Conservation (phyloP, 2,113 vertebrate genomes). For the Onychorhynchus coronatus region DNA sequence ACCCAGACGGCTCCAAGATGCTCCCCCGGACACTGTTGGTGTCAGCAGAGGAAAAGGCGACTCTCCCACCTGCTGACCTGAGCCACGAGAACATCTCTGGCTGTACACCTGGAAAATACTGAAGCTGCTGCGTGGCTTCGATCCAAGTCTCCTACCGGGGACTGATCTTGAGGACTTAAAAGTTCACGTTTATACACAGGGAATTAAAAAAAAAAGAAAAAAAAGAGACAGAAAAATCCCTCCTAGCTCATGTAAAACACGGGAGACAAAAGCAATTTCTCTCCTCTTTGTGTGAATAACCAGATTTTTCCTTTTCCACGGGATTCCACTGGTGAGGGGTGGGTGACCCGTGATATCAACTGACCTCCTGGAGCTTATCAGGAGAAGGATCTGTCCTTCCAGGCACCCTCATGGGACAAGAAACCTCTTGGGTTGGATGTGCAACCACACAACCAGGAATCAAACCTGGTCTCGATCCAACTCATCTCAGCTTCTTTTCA, state of each 20-base stretch:
- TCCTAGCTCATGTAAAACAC: not conserved
- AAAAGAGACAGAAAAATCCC: not conserved
- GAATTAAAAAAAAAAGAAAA: not conserved
- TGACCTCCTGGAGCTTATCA: not conserved
- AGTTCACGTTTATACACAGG: not conserved
- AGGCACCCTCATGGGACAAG: rapidly evolving
- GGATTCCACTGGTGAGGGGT: not conserved
- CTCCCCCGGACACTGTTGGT: not conserved
- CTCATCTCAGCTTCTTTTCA: rapidly evolving
- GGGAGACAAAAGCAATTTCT: not conserved
- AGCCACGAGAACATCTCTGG: not conserved
- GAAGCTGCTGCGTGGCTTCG: not conserved
- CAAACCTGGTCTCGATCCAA: not conserved
- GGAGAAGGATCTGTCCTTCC: not conserved
- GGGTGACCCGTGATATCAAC: rapidly evolving
- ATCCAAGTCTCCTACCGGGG: not conserved
- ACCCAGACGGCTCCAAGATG: not conserved
- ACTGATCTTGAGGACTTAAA: no score
- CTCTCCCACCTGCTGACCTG: rapidly evolving
- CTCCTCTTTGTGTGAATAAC: not conserved
- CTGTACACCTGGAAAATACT: not conserved
- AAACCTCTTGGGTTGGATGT: not conserved
- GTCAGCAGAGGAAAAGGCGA: not conserved
- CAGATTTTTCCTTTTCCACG: not conserved
- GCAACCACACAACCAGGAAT: rapidly evolving